phyloP scores from a whole-genome alignment of 2,797 vertebrate species.

The Xiphophorus birchmanni region DNA sequence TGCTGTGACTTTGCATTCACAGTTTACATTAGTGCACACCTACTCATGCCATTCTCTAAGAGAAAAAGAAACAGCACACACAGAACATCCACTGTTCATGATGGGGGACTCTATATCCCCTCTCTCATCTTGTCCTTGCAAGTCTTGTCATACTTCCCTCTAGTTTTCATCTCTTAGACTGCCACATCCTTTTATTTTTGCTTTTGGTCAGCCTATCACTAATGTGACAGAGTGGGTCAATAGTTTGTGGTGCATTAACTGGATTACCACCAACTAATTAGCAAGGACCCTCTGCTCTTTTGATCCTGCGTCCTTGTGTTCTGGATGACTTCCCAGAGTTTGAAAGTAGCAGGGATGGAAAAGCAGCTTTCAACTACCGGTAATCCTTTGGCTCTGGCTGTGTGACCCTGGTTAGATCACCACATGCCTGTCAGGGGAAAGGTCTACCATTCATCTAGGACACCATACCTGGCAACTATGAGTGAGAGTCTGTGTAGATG shows the following conservation, averaged over 20 bases:
- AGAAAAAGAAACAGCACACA: conserved; percentile 33
- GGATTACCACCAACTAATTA: conserved; percentile 77
- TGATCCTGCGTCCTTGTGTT: conserved; percentile 71
- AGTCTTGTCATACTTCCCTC: conserved; percentile 7
- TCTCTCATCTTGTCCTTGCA: conserved; percentile 52
- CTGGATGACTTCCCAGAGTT: conserved; percentile 69
- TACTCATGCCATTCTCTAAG: conserved; percentile 52
- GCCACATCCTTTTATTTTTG: conserved; percentile 40
- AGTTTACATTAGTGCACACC: conserved; percentile 49
- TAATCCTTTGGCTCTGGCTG: conserved; percentile 67
- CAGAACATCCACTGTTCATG: conserved; percentile 43
- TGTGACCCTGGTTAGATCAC: conserved; percentile 61
- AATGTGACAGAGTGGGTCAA: conserved; percentile 63
- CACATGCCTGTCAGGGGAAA: conserved; percentile 57
- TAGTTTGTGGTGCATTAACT: conserved; percentile 68
- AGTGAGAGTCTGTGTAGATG: conserved; percentile 39
- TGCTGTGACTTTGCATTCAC: conserved; percentile 60
- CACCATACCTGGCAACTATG: conserved; percentile 37
- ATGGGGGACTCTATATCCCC: conserved; percentile 33
- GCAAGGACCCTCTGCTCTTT: conserved; percentile 61
- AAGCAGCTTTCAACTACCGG: conserved; percentile 71
- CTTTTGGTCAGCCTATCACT: conserved; percentile 53
- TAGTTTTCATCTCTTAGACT: conserved; percentile 16
- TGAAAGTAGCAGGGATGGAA: conserved; percentile 73
- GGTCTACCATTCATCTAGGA: conserved; percentile 43